phyloP scores from a whole-genome alignment of 2,888 invertebrate species.

The Schizotus pectinicornis region DNA sequence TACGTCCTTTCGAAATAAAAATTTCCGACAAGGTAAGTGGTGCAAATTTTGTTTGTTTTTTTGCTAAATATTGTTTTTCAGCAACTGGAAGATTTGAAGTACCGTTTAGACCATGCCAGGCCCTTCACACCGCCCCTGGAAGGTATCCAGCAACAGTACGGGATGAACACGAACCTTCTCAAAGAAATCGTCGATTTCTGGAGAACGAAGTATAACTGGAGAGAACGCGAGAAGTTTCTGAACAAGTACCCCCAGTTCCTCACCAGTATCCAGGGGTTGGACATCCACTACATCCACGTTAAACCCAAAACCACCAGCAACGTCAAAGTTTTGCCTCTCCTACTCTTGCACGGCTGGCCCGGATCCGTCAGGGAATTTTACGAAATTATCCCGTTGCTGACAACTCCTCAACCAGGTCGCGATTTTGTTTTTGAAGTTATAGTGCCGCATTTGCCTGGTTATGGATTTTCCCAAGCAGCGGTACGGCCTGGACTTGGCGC shows the following conservation, averaged over 20 bases:
- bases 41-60: no score
- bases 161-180: conserved; percentile 74
- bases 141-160: conserved; percentile 76
- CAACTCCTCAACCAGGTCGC: conserved; percentile 59
- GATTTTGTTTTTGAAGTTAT: conserved; percentile 73
- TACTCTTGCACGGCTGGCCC: conserved; percentile 89
- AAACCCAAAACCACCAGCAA: conserved; percentile 59
- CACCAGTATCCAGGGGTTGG: conserved; percentile 73
- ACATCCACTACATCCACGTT: conserved; percentile 64
- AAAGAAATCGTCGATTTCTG: conserved; percentile 76
- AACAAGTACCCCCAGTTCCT: conserved; percentile 73
- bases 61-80: conserved; percentile 20
- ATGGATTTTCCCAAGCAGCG: conserved; percentile 63
- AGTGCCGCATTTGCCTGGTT: conserved; percentile 63
- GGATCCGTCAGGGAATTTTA: conserved; percentile 86
- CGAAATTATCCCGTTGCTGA: conserved; percentile 71
- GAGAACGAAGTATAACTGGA: conserved; percentile 74
- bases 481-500: conserved; percentile 68
- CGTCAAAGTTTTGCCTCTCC: conserved; percentile 65
- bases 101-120: conserved; percentile 62
- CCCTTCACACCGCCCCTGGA: conserved; percentile 64
- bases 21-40: conserved; percentile 21
- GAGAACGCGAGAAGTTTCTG: conserved; percentile 64
- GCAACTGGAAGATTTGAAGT: conserved; percentile 59
- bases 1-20: conserved; percentile 15